Percentiles rank a stretch among this genome's conserved stretches.
phyloP scores from a whole-genome alignment of 2,797 vertebrate species.

The Betta splendens region DNA sequence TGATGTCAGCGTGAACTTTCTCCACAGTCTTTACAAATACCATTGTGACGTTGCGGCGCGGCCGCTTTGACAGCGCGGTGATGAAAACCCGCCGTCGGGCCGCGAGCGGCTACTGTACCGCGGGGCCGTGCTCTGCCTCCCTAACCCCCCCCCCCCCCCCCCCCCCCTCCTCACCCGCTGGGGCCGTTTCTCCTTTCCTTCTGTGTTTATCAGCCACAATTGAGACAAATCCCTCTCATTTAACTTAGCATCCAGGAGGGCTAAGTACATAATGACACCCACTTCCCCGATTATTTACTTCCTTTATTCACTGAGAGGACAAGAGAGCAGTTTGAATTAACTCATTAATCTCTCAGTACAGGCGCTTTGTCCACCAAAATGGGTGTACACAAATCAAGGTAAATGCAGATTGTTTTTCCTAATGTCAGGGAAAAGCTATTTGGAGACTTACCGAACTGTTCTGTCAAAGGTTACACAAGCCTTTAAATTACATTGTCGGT shows the following conservation, averaged over 20 bases:
- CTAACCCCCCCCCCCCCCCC: conserved; percentile 29
- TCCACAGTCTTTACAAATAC: neutral
- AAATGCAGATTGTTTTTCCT: conserved; percentile 64
- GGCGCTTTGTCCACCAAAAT: conserved; percentile 66
- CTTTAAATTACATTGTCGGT: conserved; percentile 69
- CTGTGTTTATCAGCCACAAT: conserved; percentile 63
- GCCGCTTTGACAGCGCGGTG: conserved; percentile 37
- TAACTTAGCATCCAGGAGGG: conserved; percentile 53
- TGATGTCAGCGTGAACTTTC: neutral
- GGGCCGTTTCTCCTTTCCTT: conserved; percentile 65
- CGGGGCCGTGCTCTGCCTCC: conserved; percentile 48
- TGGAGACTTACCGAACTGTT: conserved; percentile 53
- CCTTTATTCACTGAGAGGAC: conserved; percentile 62
- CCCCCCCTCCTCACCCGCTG: conserved; percentile 51
- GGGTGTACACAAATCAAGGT: conserved; percentile 72
- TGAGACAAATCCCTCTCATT: conserved; percentile 79
- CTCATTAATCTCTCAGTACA: conserved; percentile 73
- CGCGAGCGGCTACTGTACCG: conserved; percentile 46
- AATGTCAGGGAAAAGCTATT: conserved; percentile 66
- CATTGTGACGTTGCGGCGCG: conserved; percentile 4
- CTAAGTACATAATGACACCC: conserved; percentile 69
- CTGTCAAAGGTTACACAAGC: conserved; percentile 69
- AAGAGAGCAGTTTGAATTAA: conserved; percentile 70
- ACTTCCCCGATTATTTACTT: conserved; percentile 68
- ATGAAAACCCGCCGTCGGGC: conserved; percentile 37